Evolutionary conservation across 1,140 invertebrate species (phyloP), one percentile per base, ranked within the genome.

Genomic region (Elymnias hypermnestra): DNA sequence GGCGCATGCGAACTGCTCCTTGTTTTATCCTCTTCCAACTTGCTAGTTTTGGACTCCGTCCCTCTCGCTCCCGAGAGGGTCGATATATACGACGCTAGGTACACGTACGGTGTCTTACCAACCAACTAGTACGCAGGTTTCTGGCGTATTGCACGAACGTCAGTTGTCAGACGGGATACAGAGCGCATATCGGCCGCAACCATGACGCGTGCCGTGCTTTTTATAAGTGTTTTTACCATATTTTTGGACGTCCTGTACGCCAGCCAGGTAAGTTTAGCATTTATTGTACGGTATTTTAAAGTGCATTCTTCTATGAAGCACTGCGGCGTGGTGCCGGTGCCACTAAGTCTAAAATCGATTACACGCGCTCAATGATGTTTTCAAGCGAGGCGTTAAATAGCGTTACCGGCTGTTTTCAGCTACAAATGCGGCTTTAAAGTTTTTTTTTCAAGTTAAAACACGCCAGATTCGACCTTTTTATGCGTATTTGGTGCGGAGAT

Each of bases 1-100:
- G 60, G 64, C 79, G 79, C 79, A 59, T 74, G 79, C 77, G 77
- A 55, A 60, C 40, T 71, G 48, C 59, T 67, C 61, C 63, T 46
- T 60, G 52, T 25, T 19, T 7, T 31, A 22, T 82, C 79, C 50
- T 57, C 53, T 19, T 81, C 56, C 21, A 8, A n/a, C 69, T 4
- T 19, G 31, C 18, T 13, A 25, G 12, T 0, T 25, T 33, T 3
- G 8, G 29, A 37, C 14, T 14, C 44, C 47, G 52, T 72, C 73
- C 55, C 53, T 52, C 44, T 83, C 67, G 9, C 68, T 60, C 75
- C 56, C 65, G 68, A 66, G 73, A 79, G 77, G 77, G 79, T 79
- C 79, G 79, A 83, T 83, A 79, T 84, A 84, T 82, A 82, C 66
- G 65, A 82, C 66, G 65, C 72, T 84, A 83, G 77, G 77, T 84